Percentiles rank a stretch among this genome's conserved stretches.
Conservation (phyloP, 2,888 invertebrate species). For the Polydrusus tereticollis region DNA sequence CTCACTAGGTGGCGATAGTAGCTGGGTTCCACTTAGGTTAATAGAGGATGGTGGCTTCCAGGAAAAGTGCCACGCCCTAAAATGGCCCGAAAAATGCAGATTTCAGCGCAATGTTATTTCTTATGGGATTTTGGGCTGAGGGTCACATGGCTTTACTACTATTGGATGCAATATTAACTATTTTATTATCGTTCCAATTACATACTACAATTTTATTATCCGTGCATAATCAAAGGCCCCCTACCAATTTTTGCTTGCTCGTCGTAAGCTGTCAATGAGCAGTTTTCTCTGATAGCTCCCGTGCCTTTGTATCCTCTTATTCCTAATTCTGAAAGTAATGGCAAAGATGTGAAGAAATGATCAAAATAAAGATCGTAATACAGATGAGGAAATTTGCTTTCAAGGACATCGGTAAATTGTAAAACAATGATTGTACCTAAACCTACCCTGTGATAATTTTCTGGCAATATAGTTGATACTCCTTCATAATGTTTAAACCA, state of each 20-base stretch:
- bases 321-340: not conserved
- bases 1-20: too few relatives aligned
- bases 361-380: conserved; percentile 27
- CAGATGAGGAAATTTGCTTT: not conserved
- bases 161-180: conserved; percentile 23
- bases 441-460: too few relatives aligned
- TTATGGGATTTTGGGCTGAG: too few relatives aligned
- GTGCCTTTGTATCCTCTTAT: conserved; percentile 2
- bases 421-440: too few relatives aligned
- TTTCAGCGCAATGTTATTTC: too few relatives aligned
- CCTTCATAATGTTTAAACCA: too few relatives aligned
- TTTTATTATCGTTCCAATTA: conserved; percentile 35
- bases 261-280: not conserved
- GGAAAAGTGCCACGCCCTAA: too few relatives aligned
- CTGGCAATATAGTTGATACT: too few relatives aligned
- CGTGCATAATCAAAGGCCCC: conserved; percentile 13
- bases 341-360: conserved; percentile 24
- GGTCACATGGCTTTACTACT: too few relatives aligned
- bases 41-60: too few relatives aligned
- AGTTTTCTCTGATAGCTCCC: conserved; percentile 25
- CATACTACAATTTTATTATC: conserved; percentile 13
- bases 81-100: too few relatives aligned
- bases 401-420: not conserved
- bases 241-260: not conserved
- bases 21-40: too few relatives aligned